Evolutionary conservation across 2,797 vertebrate genomes (phyloP).

Genomic region (Pithecia hirsuta): DNA sequence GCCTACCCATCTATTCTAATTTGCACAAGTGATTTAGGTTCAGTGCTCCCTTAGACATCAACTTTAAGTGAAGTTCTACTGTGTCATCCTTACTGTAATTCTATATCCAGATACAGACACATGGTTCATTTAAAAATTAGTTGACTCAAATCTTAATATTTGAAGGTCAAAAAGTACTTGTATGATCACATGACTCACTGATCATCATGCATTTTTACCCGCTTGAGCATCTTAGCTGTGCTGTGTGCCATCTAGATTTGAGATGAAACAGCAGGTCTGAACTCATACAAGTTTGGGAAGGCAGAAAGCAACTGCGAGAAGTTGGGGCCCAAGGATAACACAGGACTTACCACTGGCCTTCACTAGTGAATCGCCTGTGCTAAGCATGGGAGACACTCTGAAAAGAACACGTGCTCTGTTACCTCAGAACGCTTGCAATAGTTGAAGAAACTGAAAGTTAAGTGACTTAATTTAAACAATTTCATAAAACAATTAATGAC

Average conservation of each 20-base stretch:
- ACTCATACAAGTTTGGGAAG: accelerated
- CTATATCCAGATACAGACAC: no score
- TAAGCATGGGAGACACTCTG: not conserved
- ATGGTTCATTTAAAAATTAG: not conserved
- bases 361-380: not conserved
- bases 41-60: not conserved
- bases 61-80: not conserved
- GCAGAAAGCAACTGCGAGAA: not conserved
- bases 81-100: not conserved
- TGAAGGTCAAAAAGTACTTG: not conserved
- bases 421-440: not conserved
- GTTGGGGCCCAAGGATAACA: not conserved
- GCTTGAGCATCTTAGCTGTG: not conserved
- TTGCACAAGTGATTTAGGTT: not conserved
- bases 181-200: not conserved
- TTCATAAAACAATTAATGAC: not conserved
- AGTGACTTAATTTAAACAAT: not conserved
- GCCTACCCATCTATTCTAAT: not conserved
- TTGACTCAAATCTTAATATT: not conserved
- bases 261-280: not conserved
- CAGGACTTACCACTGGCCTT: not conserved
- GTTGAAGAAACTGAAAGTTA: not conserved
- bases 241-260: not conserved
- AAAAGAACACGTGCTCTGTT: not conserved
- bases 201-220: not conserved